A percentile compares a stretch with the other conserved stretches of the same genome.
Evolutionary conservation across 2,888 invertebrate genomes (phyloP).

Genomic region (Schizaphis graminum): DNA sequence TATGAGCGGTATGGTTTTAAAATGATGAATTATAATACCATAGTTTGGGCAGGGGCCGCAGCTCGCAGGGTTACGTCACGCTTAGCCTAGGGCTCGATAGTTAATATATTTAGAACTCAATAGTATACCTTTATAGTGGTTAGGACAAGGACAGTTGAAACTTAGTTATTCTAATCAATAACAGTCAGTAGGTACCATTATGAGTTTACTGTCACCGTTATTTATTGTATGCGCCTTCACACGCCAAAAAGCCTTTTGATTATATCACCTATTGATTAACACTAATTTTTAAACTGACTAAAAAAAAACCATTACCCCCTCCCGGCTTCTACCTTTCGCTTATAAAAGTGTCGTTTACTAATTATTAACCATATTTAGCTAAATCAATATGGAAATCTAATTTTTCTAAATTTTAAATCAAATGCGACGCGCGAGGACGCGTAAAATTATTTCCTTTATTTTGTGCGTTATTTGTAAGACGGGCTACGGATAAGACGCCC

Average conservation of each 20-base stretch:
- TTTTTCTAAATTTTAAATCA: constrained; percentile 12
- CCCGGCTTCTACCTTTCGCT: neutral
- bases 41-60: too few relatives aligned
- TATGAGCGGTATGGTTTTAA: neutral
- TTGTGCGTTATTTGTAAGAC: neutral
- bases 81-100: neutral
- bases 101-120: neutral
- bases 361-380: neutral
- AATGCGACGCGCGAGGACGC: too few relatives aligned
- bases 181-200: neutral
- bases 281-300: neutral
- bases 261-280: neutral
- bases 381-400: neutral
- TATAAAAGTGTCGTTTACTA: neutral
- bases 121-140: neutral
- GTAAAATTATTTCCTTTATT: neutral
- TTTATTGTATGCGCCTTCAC: neutral
- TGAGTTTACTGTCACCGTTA: neutral
- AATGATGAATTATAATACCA: neutral
- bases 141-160: neutral
- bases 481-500: neutral
- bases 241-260: neutral
- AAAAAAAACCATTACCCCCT: neutral
- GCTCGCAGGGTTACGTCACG: neutral
- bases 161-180: neutral